Percentiles rank a stretch among this genome's conserved stretches.
phyloP scores from a whole-genome alignment of 1,140 invertebrate genomes.

The Gonioctena quinquepunctata region DNA sequence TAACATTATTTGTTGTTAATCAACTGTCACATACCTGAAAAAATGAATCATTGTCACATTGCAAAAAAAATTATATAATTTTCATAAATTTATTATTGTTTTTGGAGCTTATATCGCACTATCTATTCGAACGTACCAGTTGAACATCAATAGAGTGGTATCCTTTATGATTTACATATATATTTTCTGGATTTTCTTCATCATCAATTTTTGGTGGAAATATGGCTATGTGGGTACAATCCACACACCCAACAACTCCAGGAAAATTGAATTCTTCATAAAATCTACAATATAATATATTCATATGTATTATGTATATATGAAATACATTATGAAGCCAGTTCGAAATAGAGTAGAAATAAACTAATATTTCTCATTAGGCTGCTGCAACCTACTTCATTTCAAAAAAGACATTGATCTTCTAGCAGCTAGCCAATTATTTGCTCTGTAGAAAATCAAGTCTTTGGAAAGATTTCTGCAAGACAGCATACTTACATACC shows the following conservation, averaged over 20 bases:
- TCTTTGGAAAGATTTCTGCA: not conserved
- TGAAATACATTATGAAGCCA: not conserved
- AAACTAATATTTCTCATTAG: no score
- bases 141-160: slow-evolving; percentile 50
- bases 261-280: slow-evolving; percentile 34
- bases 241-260: slow-evolving; percentile 37
- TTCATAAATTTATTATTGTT: no score
- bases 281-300: slow-evolving; percentile 24
- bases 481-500: no score
- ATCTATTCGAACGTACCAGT: slow-evolving; percentile 38
- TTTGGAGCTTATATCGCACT: no score
- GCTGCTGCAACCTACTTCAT: no score
- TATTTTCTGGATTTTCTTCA: slow-evolving; percentile 33
- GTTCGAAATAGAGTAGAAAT: not conserved
- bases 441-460: not conserved
- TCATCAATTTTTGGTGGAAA: slow-evolving; percentile 33
- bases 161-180: slow-evolving; percentile 49
- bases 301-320: not conserved
- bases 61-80: not conserved
- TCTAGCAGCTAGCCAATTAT: no score
- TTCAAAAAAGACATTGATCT: no score
- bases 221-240: slow-evolving; percentile 49
- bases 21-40: slow-evolving; percentile 43
- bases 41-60: not conserved
- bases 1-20: slow-evolving; percentile 37